Conservation (phyloP, 2,113 vertebrate species). For the Rhineura floridana region DNA sequence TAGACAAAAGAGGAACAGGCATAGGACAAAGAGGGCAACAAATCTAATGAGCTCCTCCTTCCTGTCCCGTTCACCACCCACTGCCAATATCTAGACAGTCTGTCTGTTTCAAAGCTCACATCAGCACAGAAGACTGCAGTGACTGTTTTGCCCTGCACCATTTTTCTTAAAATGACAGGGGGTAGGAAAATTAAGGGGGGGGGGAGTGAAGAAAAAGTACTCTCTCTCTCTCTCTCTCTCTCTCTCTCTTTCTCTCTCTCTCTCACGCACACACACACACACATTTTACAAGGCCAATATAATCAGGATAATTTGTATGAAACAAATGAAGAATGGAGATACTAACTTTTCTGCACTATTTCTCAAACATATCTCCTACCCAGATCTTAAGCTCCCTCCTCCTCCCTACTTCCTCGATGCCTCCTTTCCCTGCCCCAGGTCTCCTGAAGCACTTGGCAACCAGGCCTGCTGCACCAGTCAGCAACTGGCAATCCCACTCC, state of each 20-base stretch:
- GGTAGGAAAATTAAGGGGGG: constrained; percentile 1
- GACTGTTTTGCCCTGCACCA: background rate
- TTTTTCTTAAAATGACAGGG: background rate
- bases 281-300: background rate
- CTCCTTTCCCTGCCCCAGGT: background rate
- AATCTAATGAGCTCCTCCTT: constrained; percentile 22
- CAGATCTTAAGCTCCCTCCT: background rate
- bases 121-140: background rate
- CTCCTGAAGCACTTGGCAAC: background rate
- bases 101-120: background rate
- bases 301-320: background rate
- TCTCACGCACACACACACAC: too few species aligned
- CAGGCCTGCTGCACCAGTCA: background rate
- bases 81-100: background rate
- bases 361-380: background rate
- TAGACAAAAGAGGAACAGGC: background rate
- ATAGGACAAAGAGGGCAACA: constrained; percentile 1
- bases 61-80: background rate
- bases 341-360: background rate
- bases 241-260: too few species aligned
- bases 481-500: background rate
- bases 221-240: background rate
- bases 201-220: background rate
- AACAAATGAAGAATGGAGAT: constrained; percentile 13
- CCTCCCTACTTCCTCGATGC: background rate